These are phyloP conservation scores for Myotis myotis DNA, from an alignment of 2,797 vertebrate genomes.

Conservation along the genomic window DNA sequence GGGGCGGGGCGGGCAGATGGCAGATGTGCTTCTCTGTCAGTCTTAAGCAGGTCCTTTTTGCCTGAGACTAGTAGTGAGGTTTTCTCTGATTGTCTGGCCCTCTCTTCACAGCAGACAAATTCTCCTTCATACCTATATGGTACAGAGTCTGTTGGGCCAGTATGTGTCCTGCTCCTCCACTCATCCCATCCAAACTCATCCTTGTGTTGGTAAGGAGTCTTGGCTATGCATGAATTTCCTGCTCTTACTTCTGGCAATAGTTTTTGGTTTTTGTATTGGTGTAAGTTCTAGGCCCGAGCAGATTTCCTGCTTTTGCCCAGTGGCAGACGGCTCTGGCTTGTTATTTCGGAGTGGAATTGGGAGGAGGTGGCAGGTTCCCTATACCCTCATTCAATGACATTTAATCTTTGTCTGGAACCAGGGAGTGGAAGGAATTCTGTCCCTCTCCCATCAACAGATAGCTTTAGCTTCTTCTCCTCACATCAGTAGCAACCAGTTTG, in stretches of 20 bases:
- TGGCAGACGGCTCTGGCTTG: not conserved
- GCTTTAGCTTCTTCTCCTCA: not conserved
- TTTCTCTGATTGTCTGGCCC: not conserved
- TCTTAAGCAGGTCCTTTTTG: not conserved
- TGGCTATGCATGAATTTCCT: not conserved
- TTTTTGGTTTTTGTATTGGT: not conserved
- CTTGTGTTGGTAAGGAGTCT: not conserved
- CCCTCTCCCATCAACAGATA: not conserved
- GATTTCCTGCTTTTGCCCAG: not conserved
- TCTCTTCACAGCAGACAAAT: not conserved
- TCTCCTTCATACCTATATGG: not conserved
- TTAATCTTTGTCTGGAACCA: not conserved
- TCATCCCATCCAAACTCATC: not conserved
- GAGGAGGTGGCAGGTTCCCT: not conserved
- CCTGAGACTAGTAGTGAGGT: not conserved
- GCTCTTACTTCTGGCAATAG: not conserved
- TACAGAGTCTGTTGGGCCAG: not conserved
- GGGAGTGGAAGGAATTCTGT: not conserved
- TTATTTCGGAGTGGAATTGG: not conserved
- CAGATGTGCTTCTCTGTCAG: not conserved
- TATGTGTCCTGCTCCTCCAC: not conserved
- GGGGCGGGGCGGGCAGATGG: too few relatives aligned
- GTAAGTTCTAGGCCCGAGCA: not conserved
- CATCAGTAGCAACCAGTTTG: not conserved
- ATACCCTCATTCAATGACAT: not conserved